Percentiles rank a stretch among this genome's conserved stretches.
phyloP scores from a whole-genome alignment of 2,797 vertebrate species.

The Varecia variegata region DNA sequence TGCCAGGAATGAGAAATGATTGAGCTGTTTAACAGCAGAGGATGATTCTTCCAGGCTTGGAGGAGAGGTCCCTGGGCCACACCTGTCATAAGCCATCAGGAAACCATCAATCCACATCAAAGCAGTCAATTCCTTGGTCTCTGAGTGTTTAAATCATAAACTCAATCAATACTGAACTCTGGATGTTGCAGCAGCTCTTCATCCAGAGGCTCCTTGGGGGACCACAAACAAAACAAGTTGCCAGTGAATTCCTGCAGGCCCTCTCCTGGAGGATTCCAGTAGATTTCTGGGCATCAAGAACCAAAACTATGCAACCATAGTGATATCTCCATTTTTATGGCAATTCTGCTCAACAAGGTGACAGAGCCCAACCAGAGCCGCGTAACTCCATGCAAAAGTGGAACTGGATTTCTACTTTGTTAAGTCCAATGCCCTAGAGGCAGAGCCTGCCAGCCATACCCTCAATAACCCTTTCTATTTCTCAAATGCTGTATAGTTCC shows the following conservation, averaged over 20 bases:
- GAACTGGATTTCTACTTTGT: neutral
- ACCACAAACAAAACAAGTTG: neutral
- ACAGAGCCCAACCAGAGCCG: neutral
- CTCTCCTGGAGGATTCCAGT: neutral
- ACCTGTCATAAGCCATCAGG: constrained; percentile 27
- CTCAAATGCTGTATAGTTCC: neutral
- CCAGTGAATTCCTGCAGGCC: neutral
- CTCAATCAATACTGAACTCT: neutral
- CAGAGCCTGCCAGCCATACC: neutral
- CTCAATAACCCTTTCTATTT: neutral
- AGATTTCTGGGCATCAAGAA: neutral
- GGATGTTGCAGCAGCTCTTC: neutral
- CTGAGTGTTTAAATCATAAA: neutral
- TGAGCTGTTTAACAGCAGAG: neutral
- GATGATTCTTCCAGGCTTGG: neutral
- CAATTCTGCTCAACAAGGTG: neutral
- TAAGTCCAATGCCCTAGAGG: neutral
- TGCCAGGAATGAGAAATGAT: neutral
- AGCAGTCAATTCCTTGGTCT: neutral
- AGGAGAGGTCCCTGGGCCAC: neutral
- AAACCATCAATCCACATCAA: neutral
- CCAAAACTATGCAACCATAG: neutral
- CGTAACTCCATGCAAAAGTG: neutral
- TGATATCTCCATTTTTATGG: neutral
- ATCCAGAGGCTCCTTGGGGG: neutral